Evolutionary conservation across 35 echinoderm and acorn worm genomes (phyloP), one percentile per base, ranked within the genome.

Genomic region (Nesometra sesokonis): DNA sequence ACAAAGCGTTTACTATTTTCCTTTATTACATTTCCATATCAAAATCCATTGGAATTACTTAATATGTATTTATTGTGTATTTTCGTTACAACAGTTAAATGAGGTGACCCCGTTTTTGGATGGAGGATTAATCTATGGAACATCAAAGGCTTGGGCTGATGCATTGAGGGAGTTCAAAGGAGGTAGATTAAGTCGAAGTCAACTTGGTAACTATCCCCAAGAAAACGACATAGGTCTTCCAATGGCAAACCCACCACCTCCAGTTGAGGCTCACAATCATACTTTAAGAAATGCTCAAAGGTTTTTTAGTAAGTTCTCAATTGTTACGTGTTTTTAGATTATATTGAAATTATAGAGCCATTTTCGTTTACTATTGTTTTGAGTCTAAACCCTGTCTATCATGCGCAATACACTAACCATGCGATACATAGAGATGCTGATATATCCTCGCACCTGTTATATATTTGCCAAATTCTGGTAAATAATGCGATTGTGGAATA

Each of bases 101-200:
- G 81, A 83, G 27, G 37, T 83, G 34, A 83, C 81, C n/a, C 81
- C 81, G 4, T 83, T 35, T 17, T 30, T 83, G 19, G 81, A 83
- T 39, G 81, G 81, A 83, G 81, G 81, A 30, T n/a, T 83, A 83
- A 38, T 83, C 32, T 83, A 83, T 39, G 81, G 81, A 30, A 39
- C 37, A 9, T 35, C 81, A 30, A 83, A 83, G 35, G 81, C 81
- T 13, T 83, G 81, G 81, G 37, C 81, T 11, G 81, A 83, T 39
- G 81, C 81, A 37, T 29, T 83, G n/a, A 3, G 81, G 27, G 37
- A 29, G 11, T 83, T 83, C 32, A 11, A 83, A 38, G 81, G 35
- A 38, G 81, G 81, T 23, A 83, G 37, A 29, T n/a, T 83, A 23
- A 83, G 23, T 9, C 23, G 17, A 37, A 37, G 34, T 8, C 17